These are phyloP conservation scores for Phylloscopus collybita DNA, from an alignment of 2,797 vertebrate genomes.

Conservation along the genomic window DNA sequence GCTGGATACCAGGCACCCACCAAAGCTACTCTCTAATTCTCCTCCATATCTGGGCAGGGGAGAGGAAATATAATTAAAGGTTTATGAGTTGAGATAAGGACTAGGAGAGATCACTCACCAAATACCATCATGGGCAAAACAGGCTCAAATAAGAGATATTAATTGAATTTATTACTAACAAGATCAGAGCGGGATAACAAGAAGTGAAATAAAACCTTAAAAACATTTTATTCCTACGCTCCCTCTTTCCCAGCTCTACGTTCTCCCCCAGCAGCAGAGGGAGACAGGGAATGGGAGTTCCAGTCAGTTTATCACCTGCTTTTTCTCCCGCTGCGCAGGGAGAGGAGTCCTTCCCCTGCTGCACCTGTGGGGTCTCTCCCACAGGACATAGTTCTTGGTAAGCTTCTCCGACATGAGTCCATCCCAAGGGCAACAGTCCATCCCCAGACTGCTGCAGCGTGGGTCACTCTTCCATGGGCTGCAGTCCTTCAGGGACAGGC, in stretches of 20 bases:
- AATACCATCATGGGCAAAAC: background rate
- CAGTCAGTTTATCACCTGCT: background rate
- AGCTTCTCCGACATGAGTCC: background rate
- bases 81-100: background rate
- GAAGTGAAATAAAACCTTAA: background rate
- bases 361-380: background rate
- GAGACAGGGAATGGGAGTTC: background rate
- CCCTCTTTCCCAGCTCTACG: background rate
- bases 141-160: background rate
- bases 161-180: background rate
- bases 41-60: background rate
- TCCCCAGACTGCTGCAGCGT: rapidly evolving
- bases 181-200: background rate
- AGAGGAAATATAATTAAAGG: background rate
- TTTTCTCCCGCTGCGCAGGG: background rate
- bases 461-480: background rate
- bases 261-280: background rate
- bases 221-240: background rate
- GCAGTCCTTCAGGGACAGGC: background rate
- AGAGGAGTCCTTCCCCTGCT: background rate
- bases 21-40: background rate
- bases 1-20: background rate
- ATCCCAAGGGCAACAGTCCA: rapidly evolving
- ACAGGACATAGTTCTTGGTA: background rate
- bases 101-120: background rate